Evolutionary conservation across 2,797 vertebrate species (phyloP), one percentile per base, ranked within the genome.

Genomic region (Sparus aurata): DNA sequence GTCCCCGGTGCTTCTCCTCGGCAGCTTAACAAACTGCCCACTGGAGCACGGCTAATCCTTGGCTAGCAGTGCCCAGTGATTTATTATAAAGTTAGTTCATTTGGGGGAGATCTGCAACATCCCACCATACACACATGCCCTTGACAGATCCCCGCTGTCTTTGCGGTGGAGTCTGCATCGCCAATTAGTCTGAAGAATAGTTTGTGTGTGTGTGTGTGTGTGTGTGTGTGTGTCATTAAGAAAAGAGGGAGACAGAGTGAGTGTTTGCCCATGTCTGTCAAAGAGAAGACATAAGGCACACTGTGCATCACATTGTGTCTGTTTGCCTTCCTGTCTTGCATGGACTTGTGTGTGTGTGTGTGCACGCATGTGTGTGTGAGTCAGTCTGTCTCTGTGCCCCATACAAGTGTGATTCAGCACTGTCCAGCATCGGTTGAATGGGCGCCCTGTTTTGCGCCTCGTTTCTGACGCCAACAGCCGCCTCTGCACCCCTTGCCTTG

Each of bases 51-150:
- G 83, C 87, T 95, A 95, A 95, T 95, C 94, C 94, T 69, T 80
- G 75, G 85, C 90, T 86, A 89, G 89, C 80, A 73, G 80, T 87
- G 80, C 84, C 85, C 88, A 66, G 84, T 89, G 87, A 93, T 94
- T 94, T 95, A 94, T 94, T 92, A 92, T 85, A 83, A 93, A 93
- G 89, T 94, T 93, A 91, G 91, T 94, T 94, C 73, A 94, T 92
- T 94, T 93, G 70, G 84, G 84, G 83, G 82, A 89, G 87, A 92
- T 93, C 87, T 77, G 86, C 89, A 80, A 82, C 91, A 86, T 93
- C 86, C 76, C 78, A 77, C 61, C 57, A 2, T 59, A 82, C 73
- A 87, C 45, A 69, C 79, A 77, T 54, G 65, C 54, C 77, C 77
- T 71, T 79, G 84, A 85, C 85, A 72, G 86, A 80, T 89, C 83